Base-by-base conservation (phyloP, 2,797 vertebrate genomes). In the Coregonus ussuriensis region DNA sequence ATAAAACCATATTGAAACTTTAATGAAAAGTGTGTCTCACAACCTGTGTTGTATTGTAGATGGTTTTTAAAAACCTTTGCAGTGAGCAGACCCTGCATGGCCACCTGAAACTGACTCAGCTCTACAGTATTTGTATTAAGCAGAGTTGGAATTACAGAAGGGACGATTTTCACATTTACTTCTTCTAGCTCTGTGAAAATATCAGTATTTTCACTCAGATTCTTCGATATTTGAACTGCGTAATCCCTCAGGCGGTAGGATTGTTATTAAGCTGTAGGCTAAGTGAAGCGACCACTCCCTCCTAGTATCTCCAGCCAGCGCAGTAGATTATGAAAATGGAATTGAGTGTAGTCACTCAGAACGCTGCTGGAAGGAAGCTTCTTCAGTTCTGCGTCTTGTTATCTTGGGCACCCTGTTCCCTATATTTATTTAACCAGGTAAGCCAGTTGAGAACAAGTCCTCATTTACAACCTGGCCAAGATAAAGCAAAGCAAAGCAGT, bases 361-460 rank as follows among this genome's bases (percentile, higher is more conserved):
- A 35, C 29, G 41, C 41, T 47, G 29, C 15, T 59, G 18, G 11
- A 3, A 67, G 31, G 31, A 72, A 68, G 74, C 18, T 18, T 2
- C 21, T 52, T 70, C n/a, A 33, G 25, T 74, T 47, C 41, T 47
- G 41, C 41, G 51, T 41, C 35, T 74, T 70, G 59, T 77, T 72
- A 62, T 69, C 35, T 77, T 11, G 7, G 41, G 1, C 37, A 37
- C 37, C 5, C 7, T 47, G 2, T 47, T 1, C 7, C 41, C 41
- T 47, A 47, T 47, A 31, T 31, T 31, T 1, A 25, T 25, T 25
- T 25, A 25, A 25, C 25, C 25, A 25, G 0, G 25, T 25, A 25
- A 25, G 25, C 25, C 25, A 25, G 25, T 25, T 25, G 25, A 25
- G 25, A 25, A 25, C 25, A 25, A 25, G 25, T 25, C 1, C 25